Percentiles rank a stretch among this genome's conserved stretches.
Evolutionary conservation across 2,888 invertebrate species (phyloP).

Genomic region (Metopia argyrocephala): DNA sequence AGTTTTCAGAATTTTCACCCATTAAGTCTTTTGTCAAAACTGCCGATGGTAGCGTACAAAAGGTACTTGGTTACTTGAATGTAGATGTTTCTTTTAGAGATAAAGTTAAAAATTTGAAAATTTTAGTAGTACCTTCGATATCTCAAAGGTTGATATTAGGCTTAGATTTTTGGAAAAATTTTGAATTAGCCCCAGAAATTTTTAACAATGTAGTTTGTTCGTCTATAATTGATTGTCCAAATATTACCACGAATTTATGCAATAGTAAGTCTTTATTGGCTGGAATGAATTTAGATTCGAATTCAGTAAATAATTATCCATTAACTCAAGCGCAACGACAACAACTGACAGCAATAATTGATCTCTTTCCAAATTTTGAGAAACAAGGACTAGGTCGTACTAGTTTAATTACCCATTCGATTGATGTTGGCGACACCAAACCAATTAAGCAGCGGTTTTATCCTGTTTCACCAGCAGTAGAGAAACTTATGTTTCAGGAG

Average conservation of each 20-base stretch:
- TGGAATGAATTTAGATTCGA: no score
- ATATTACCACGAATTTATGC: no score
- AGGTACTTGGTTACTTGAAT: no score
- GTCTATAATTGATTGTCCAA: no score
- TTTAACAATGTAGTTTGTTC: not conserved
- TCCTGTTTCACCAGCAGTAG: constrained; percentile 27
- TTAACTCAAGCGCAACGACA: no score
- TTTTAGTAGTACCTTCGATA: constrained; percentile 36
- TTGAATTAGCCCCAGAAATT: constrained; percentile 22
- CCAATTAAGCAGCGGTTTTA: constrained; percentile 28
- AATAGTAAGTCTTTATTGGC: no score
- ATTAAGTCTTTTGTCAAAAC: no score
- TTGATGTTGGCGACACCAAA: constrained; percentile 51
- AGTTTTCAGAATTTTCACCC: no score
- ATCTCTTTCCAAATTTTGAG: constrained; percentile 12
- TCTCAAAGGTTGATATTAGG: constrained; percentile 21
- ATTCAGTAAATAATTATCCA: no score
- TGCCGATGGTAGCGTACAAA: no score
- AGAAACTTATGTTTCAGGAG: constrained; percentile 13
- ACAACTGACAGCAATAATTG: not conserved
- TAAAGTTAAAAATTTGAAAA: no score
- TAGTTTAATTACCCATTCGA: constrained; percentile 30
- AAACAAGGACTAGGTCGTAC: constrained; percentile 40
- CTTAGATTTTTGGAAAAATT: constrained; percentile 30
- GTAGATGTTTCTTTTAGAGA: no score